phyloP scores from a whole-genome alignment of 37 sponge, comb jelly and placozoan species.

The Bolinopsis microptera region DNA sequence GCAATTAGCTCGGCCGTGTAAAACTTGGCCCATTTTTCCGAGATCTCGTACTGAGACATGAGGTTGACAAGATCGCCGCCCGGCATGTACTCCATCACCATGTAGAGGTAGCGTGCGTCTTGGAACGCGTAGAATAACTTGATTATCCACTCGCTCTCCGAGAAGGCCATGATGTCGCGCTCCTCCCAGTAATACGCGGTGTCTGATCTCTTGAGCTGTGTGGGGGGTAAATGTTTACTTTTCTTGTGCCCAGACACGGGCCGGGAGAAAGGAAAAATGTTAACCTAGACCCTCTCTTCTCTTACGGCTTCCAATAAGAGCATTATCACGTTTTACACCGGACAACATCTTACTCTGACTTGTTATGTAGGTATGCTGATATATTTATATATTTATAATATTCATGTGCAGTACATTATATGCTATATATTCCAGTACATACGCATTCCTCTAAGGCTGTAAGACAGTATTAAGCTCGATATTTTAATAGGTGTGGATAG shows the following conservation, averaged over 20 bases:
- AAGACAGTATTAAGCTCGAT: not conserved
- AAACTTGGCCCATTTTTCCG: conserved; percentile 94
- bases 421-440: not conserved
- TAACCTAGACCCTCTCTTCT: not conserved
- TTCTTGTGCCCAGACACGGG: not conserved
- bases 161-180: conserved; percentile 97
- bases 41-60: conserved; percentile 86
- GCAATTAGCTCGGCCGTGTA: conserved; percentile 91
- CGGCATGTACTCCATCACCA: conserved; percentile 98
- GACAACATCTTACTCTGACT: not conserved
- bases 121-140: conserved; percentile 95
- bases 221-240: not conserved
- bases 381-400: not conserved
- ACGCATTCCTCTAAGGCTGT: not conserved
- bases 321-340: not conserved
- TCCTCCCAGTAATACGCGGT: conserved; percentile 99
- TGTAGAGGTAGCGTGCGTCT: conserved; percentile 85
- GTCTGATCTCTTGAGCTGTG: conserved; percentile 91
- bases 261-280: not conserved
- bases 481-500: not conserved
- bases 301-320: not conserved
- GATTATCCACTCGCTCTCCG: conserved; percentile 89
- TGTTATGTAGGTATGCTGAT: not conserved
- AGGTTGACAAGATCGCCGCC: conserved; percentile 96
- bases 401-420: not conserved